Conservation (phyloP, 2,888 invertebrate genomes). For the Eupsilia transversa region DNA sequence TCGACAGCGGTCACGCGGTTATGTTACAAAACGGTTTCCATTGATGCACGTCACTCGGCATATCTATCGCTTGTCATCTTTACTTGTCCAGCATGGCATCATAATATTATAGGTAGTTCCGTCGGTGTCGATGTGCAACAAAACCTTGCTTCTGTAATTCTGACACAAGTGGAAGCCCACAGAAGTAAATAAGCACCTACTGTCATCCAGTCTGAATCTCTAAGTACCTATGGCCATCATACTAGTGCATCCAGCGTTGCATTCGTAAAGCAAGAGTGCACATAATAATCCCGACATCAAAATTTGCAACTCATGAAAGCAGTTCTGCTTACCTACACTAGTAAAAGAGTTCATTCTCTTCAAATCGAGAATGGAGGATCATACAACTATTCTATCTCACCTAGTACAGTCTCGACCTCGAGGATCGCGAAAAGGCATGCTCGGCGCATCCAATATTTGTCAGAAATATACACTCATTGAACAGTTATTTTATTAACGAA, state of each 20-base stretch:
- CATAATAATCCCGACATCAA: neutral
- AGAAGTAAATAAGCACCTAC: neutral
- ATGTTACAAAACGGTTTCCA: slow-evolving; percentile 58
- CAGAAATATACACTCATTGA: neutral
- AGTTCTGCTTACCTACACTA: neutral
- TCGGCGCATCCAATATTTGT: neutral
- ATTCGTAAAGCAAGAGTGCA: neutral
- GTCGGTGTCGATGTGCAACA: neutral
- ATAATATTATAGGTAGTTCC: neutral
- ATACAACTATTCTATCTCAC: neutral
- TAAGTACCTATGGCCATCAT: neutral
- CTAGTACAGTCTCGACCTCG: neutral
- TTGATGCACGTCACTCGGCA: slow-evolving; percentile 38
- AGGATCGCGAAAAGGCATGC: neutral
- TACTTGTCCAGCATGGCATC: slow-evolving; percentile 4
- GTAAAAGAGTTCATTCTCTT: neutral
- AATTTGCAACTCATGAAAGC: neutral
- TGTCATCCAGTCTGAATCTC: neutral
- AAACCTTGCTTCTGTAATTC: neutral
- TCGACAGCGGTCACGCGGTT: slow-evolving; percentile 58
- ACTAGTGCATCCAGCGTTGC: neutral
- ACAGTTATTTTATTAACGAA: neutral
- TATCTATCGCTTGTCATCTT: slow-evolving; percentile 6
- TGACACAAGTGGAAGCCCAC: neutral
- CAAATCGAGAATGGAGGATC: neutral